phyloP scores from a whole-genome alignment of 2,797 vertebrate species.

The Apogon hyalosoma region DNA sequence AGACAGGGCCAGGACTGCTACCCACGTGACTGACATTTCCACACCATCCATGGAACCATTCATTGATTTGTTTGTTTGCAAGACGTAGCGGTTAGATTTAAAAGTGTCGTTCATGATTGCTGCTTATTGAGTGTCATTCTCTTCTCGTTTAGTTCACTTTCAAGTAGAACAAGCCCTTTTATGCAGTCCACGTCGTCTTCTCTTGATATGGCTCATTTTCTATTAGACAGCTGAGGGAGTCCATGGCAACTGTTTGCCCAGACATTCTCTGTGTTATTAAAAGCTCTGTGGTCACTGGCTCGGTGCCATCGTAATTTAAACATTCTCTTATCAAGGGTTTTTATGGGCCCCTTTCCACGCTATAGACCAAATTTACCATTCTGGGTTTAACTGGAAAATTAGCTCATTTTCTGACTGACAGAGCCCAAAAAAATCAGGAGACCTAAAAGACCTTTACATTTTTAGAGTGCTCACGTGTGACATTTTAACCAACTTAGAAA shows the following conservation, averaged over 20 bases:
- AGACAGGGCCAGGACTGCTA: constrained; percentile 27
- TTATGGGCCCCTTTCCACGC: constrained; percentile 41
- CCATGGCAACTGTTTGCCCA: constrained; percentile 74
- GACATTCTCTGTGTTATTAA: constrained; percentile 76
- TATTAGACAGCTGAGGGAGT: constrained; percentile 49
- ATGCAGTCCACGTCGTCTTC: constrained; percentile 22
- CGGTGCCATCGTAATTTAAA: constrained; percentile 74
- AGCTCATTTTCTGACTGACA: constrained; percentile 15
- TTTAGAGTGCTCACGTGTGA: not conserved
- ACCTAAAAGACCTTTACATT: too few species aligned
- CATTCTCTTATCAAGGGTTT: constrained; percentile 52
- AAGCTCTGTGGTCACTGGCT: constrained; percentile 70
- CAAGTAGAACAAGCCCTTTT: constrained; percentile 8
- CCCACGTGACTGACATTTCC: constrained; percentile 56
- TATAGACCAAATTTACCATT: constrained; percentile 27
- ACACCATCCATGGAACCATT: constrained; percentile 44
- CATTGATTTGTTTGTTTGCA: constrained; percentile 31
- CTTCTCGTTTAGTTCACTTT: constrained; percentile 32
- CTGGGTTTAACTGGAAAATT: not conserved
- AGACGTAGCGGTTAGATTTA: not conserved
- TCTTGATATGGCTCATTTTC: constrained; percentile 43
- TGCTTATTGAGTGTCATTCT: constrained; percentile 29
- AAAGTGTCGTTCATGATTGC: constrained; percentile 8
- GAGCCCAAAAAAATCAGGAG: not conserved
- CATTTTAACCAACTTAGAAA: not conserved